Percentiles rank a stretch among this genome's conserved stretches.
phyloP scores from a whole-genome alignment of 2,113 vertebrate genomes.

The Bubo scandiacus region DNA sequence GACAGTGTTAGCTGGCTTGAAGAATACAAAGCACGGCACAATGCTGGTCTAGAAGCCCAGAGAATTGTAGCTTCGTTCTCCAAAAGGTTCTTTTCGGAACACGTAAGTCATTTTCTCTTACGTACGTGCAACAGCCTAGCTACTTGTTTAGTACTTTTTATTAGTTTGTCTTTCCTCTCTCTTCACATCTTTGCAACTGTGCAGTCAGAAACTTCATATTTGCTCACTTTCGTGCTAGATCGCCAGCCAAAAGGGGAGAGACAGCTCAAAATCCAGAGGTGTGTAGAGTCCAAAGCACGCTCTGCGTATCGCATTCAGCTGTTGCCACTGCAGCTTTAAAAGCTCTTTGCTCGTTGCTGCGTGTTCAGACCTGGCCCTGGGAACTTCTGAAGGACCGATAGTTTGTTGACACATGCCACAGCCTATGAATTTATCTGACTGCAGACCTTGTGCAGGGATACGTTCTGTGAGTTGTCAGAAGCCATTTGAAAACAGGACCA shows the following conservation, averaged over 20 bases:
- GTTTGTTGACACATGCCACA: not conserved
- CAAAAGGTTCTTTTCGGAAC: conserved; percentile 94
- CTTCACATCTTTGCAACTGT: not conserved
- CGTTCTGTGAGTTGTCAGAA: not conserved
- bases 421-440: not conserved
- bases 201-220: not conserved
- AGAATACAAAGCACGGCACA: conserved; percentile 90
- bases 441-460: not conserved
- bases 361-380: not conserved
- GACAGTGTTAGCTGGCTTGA: conserved; percentile 90
- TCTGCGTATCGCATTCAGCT: not conserved
- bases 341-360: not conserved
- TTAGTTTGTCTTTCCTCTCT: not conserved
- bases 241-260: not conserved
- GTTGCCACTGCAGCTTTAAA: not conserved
- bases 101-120: conserved; percentile 75
- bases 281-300: fast-evolving
- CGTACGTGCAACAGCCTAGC: not conserved
- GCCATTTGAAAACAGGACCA: not conserved
- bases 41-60: conserved; percentile 87
- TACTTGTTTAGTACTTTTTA: not conserved
- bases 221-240: not conserved
- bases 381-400: not conserved
- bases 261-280: not conserved
- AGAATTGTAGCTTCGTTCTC: conserved; percentile 91